Conservation (phyloP, 2,113 vertebrate genomes). For the Festucalex cinctus region DNA sequence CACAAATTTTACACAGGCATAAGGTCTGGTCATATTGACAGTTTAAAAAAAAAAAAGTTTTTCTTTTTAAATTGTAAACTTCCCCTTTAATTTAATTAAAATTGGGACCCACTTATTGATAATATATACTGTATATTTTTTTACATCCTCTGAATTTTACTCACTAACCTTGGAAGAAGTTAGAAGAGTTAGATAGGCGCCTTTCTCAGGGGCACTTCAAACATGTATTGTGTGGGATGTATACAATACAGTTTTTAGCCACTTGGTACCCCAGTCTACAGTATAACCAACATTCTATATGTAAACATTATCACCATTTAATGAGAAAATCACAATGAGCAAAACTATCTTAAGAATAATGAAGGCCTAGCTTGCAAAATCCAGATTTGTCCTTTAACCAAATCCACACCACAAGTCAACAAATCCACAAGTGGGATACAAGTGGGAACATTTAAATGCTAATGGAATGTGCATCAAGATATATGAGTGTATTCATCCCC, state of each 20-base stretch:
- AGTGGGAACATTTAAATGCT: neutral
- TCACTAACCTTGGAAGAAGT: neutral
- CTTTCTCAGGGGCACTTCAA: neutral
- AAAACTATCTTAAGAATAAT: no score
- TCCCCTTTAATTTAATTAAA: no score
- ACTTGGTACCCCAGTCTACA: no score
- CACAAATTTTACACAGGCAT: no score
- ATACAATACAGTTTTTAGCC: neutral
- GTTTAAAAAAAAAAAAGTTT: no score
- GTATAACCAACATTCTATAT: no score
- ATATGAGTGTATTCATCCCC: conserved; percentile 2
- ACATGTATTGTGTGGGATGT: neutral
- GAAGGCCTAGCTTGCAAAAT: neutral
- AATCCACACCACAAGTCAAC: neutral
- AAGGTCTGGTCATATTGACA: neutral
- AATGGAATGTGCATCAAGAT: neutral
- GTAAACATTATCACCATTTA: no score
- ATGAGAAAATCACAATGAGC: no score
- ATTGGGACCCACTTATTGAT: no score
- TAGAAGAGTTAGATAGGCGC: neutral
- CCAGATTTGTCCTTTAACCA: neutral
- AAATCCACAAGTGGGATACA: neutral
- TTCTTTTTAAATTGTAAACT: no score
- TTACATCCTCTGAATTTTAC: neutral
- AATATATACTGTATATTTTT: no score